These are phyloP conservation scores for Apotomis capreana DNA, from an alignment of 2,888 invertebrate species.

Conservation along the genomic window DNA sequence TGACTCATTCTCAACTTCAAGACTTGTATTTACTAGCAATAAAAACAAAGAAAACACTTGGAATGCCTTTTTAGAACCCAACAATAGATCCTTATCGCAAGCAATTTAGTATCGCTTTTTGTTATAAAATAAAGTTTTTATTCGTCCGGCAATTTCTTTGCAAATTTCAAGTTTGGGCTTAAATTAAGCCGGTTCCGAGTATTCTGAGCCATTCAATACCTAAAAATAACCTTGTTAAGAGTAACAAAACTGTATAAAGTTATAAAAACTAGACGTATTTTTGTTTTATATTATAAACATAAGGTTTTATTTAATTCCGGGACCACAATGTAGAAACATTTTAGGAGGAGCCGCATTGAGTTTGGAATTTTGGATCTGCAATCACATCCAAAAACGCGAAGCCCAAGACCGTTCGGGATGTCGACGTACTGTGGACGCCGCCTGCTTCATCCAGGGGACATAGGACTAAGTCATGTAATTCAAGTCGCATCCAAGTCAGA, in stretches of 20 bases:
- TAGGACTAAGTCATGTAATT: no score
- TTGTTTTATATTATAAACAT: no score
- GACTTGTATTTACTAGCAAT: slow-evolving; percentile 30
- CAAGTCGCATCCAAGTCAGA: no score
- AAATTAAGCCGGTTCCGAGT: slow-evolving; percentile 12
- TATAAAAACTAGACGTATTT: background rate
- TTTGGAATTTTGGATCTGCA: no score
- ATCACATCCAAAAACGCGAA: no score
- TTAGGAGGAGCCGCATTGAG: no score
- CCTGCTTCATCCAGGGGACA: no score
- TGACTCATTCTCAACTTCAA: slow-evolving; percentile 24
- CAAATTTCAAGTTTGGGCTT: slow-evolving; percentile 7
- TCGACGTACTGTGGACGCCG: no score
- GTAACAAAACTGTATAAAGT: background rate
- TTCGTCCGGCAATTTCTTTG: slow-evolving; percentile 10
- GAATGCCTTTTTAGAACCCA: slow-evolving; percentile 16
- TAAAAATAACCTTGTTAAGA: slow-evolving; percentile 11
- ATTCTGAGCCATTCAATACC: background rate
- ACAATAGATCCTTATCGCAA: slow-evolving; percentile 22
- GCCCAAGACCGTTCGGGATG: no score
- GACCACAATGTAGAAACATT: no score
- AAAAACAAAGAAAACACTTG: slow-evolving; percentile 34
- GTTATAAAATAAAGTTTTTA: slow-evolving; percentile 22
- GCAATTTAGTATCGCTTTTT: slow-evolving; percentile 3
- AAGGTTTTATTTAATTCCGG: no score